Percentiles rank a stretch among this genome's conserved stretches.
phyloP scores from a whole-genome alignment of 2,888 invertebrate species.

The Carabus problematicus region DNA sequence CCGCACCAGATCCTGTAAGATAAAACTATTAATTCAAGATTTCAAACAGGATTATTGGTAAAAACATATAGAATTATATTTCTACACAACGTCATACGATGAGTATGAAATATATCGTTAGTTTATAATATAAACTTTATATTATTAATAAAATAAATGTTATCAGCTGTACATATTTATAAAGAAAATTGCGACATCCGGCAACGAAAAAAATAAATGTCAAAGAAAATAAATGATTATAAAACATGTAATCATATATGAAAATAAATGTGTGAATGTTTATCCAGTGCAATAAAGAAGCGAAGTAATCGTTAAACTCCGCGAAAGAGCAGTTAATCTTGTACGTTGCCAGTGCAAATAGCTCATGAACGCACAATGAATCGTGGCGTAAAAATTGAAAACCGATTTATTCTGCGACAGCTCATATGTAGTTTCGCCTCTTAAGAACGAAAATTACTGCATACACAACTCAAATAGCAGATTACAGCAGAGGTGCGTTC shows the following conservation, averaged over 20 bases:
- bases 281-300: slow-evolving; percentile 13
- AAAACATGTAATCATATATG: not conserved
- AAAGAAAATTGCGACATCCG: too few relatives aligned
- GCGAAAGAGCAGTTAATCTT: slow-evolving; percentile 11
- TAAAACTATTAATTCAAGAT: not conserved
- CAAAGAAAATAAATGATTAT: too few relatives aligned
- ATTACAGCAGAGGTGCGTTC: too few relatives aligned
- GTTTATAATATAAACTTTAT: too few relatives aligned
- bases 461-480: not conserved
- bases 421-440: not conserved
- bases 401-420: slow-evolving; percentile 5
- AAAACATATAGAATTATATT: too few relatives aligned
- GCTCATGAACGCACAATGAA: slow-evolving; percentile 8
- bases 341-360: slow-evolving; percentile 1
- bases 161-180: too few relatives aligned
- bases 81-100: too few relatives aligned
- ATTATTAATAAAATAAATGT: too few relatives aligned
- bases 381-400: slow-evolving; percentile 1
- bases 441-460: not conserved
- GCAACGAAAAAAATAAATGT: too few relatives aligned
- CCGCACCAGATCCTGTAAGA: slow-evolving; percentile 82
- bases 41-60: too few relatives aligned
- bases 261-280: not conserved
- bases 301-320: slow-evolving; percentile 7
- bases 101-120: too few relatives aligned